Evolutionary conservation across 2,797 vertebrate genomes (phyloP), one percentile per base, ranked within the genome.

Genomic region (Etheostoma nigrum): DNA sequence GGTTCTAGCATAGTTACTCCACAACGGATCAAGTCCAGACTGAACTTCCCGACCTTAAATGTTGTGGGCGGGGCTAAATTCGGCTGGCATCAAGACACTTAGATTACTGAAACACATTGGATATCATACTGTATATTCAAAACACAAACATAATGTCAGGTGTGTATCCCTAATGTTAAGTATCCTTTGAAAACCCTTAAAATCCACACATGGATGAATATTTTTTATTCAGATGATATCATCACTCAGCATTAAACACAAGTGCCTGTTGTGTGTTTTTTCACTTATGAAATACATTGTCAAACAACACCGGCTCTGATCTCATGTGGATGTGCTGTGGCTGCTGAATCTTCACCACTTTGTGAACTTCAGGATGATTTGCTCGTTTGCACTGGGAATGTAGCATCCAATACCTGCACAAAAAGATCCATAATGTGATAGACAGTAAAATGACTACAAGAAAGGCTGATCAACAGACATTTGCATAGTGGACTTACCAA

Each of bases 381-480:
- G 30, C 2, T 92, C 86, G 1, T 82, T 18, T 16, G 18, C 30
- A 0, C n/a, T 54, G 13, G 93, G 93, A 67, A 93, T 83, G 72
- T 86, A 93, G 42, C 91, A 94, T 27, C 92, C 92, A 27, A 94
- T 88, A 12, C 93, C 93, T 94, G 86, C 27, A 81, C 0, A 71
- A 68, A 3, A 57, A 66, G 8, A 72, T 14, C 4, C 30, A 55
- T 4, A 1, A 52, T 36, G 9, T 25, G 12, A 40, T 62, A 13
- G 4, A 36, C 21, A n/a, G 45, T 49, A 25, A 33, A 40, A 57
- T 47, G 2, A 44, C 13, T 54, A 18, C 3, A 19, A 13, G 1
- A 74, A 33, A 6, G 14, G 13, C 4, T 52, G 44, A 21, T 18
- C 1, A 11, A 44, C 16, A 19, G 12, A 44, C 10, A 53, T 21